Conservation (phyloP, 2,113 vertebrate species). For the Stegostoma tigrinum region DNA sequence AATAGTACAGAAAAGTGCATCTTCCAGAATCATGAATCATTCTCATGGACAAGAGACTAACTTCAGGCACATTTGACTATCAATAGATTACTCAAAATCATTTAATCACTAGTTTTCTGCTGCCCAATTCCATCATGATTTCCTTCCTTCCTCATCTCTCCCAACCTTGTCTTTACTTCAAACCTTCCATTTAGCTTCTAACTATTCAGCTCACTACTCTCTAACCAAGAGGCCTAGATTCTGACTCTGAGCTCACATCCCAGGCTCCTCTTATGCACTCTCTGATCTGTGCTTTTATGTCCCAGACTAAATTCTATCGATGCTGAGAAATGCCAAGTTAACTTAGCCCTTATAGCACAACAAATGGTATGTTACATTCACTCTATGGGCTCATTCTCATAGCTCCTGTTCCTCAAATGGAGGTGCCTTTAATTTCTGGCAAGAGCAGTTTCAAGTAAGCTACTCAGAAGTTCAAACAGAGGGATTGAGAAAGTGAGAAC, state of each 20-base stretch:
- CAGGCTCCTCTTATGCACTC: not conserved
- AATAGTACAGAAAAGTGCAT: not conserved
- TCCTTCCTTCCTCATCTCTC: not conserved
- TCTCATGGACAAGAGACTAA: not conserved
- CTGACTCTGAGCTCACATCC: not conserved
- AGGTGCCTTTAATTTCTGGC: not conserved
- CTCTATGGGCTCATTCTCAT: not conserved
- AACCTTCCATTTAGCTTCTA: not conserved
- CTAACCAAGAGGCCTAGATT: not conserved
- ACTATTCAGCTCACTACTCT: not conserved
- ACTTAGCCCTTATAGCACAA: not conserved
- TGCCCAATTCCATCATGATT: not conserved
- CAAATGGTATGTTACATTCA: not conserved
- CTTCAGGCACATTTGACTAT: not conserved
- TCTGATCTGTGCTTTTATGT: not conserved
- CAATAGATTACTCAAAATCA: not conserved
- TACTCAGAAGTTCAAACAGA: not conserved
- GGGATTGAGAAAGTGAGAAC: not conserved
- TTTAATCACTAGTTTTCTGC: not conserved
- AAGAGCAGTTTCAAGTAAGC: not conserved
- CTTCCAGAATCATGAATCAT: not conserved
- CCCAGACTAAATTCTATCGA: not conserved
- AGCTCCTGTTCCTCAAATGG: not conserved
- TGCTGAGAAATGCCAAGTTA: not conserved
- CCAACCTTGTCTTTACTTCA: not conserved